Conservation (phyloP, 2,113 vertebrate species). For the Gracilinanus agilis region DNA sequence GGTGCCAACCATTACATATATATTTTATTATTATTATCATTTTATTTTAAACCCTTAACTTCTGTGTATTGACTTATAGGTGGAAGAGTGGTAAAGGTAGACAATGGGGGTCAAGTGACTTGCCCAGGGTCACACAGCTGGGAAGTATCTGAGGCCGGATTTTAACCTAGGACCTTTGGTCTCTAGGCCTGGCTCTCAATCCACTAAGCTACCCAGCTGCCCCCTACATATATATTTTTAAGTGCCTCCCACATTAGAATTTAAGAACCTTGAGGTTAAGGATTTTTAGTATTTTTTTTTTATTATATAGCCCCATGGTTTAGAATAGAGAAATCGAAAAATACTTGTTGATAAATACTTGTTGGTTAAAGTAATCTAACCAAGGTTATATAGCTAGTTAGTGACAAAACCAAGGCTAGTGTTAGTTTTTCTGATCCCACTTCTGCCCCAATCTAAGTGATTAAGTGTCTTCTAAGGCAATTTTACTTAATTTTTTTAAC, state of each 20-base stretch:
- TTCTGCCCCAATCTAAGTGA: neutral
- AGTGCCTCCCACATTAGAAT: neutral
- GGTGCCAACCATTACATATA: neutral
- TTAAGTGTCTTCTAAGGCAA: neutral
- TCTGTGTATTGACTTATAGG: no score
- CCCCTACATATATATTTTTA: neutral
- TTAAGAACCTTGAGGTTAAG: neutral
- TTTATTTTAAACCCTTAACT: no score
- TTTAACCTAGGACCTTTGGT: no score
- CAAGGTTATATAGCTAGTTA: neutral
- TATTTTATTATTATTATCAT: no score
- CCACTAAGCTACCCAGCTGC: no score
- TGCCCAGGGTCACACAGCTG: no score
- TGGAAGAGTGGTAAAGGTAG: no score
- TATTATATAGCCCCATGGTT: neutral
- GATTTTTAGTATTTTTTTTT: neutral
- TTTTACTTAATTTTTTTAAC: neutral
- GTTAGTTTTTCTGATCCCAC: neutral
- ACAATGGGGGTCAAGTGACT: no score
- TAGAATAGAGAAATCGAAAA: neutral
- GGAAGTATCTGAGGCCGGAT: no score
- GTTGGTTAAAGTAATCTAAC: neutral
- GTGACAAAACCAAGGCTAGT: neutral
- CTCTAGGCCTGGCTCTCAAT: no score
- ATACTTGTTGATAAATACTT: neutral